phyloP scores from a whole-genome alignment of 2,888 invertebrate genomes.

The Callyntrura sp. region DNA sequence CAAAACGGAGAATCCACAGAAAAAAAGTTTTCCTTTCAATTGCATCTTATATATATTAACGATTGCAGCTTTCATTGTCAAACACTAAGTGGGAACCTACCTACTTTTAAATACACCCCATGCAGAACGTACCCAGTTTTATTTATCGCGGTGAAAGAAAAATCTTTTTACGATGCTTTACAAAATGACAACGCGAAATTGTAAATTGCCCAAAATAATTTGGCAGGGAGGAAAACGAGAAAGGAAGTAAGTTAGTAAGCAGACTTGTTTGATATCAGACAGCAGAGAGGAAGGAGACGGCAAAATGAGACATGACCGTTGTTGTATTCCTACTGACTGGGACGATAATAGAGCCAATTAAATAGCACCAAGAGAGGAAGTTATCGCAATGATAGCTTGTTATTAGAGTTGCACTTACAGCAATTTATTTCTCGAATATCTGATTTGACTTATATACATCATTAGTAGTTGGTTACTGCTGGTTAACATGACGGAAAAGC shows the following conservation, averaged over 20 bases:
- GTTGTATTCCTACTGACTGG: slow-evolving; percentile 2
- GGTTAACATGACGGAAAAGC: too few species aligned
- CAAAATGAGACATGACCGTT: slow-evolving; percentile 55
- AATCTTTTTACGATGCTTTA: neutral
- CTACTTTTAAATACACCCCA: neutral
- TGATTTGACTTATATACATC: neutral
- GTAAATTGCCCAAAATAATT: neutral
- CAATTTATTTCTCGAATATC: neutral
- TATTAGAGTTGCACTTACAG: neutral
- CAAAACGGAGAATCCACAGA: too few species aligned
- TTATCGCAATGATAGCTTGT: neutral
- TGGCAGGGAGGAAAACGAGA: neutral
- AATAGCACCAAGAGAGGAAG: slow-evolving; percentile 1
- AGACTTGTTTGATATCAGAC: slow-evolving; percentile 20
- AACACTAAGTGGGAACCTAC: too few species aligned
- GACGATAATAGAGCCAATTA: neutral
- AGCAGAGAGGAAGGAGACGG: neutral
- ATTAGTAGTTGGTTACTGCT: too few species aligned
- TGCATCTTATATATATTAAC: neutral
- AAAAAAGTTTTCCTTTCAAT: slow-evolving; percentile 1
- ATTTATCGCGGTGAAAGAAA: neutral
- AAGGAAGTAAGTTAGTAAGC: slow-evolving; percentile 1
- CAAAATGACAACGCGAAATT: neutral
- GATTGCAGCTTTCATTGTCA: too few species aligned
- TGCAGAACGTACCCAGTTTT: neutral